Conservation (phyloP, 1,140 invertebrate species). For the Drosophila arawakana region DNA sequence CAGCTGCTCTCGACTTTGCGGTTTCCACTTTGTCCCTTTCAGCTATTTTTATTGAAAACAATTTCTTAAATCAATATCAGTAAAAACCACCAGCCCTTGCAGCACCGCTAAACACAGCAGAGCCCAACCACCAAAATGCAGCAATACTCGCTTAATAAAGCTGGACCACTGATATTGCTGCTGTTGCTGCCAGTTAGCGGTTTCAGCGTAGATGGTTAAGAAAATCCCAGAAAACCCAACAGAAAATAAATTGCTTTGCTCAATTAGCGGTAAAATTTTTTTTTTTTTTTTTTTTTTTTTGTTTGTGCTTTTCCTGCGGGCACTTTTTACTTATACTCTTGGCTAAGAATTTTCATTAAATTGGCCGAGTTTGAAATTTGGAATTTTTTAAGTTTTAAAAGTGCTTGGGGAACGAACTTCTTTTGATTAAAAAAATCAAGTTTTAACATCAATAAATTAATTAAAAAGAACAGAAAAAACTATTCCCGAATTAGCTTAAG, state of each 20-base stretch:
- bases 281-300: not conserved
- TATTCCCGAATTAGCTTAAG: too few relatives aligned
- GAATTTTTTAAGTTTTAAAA: too few relatives aligned
- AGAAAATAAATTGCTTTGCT: slow-evolving; percentile 76
- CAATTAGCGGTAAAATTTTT: slow-evolving; percentile 68
- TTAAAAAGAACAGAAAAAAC: too few relatives aligned
- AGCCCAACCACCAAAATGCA: slow-evolving; percentile 3
- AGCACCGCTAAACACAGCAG: not conserved
- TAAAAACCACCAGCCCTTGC: not conserved
- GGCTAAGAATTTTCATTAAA: not conserved
- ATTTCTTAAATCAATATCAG: slow-evolving; percentile 62
- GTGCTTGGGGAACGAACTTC: too few relatives aligned
- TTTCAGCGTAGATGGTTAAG: slow-evolving; percentile 11
- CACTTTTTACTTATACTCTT: slow-evolving; percentile 1
- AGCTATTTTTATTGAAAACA: slow-evolving; percentile 14
- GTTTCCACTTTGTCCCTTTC: not conserved
- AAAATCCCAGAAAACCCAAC: slow-evolving; percentile 6
- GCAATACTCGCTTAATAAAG: slow-evolving; percentile 21
- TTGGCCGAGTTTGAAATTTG: too few relatives aligned
- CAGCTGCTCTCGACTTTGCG: not conserved
- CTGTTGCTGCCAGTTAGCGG: slow-evolving; percentile 21
- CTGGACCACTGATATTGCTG: slow-evolving; percentile 18
- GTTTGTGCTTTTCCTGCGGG: slow-evolving; percentile 25
- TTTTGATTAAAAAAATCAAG: too few relatives aligned
- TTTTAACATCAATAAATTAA: too few relatives aligned